Conservation (phyloP, 2,113 vertebrate species). For the Nesoenas mayeri region DNA sequence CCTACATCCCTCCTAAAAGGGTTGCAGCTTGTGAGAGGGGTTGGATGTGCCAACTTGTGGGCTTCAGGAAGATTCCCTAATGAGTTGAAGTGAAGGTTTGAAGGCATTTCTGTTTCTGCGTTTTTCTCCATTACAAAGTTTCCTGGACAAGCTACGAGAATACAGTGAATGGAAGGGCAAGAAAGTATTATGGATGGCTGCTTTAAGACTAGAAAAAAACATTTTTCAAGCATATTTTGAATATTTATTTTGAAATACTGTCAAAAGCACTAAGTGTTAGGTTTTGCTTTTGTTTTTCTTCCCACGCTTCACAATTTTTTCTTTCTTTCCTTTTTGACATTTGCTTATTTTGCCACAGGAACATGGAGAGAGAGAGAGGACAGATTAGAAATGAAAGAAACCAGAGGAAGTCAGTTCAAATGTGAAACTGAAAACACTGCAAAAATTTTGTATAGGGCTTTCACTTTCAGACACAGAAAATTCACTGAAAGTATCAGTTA, state of each 20-base stretch:
- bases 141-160: background rate
- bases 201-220: background rate
- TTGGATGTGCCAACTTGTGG: background rate
- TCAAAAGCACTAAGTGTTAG: background rate
- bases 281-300: background rate
- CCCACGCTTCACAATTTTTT: background rate
- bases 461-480: background rate
- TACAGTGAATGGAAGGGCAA: background rate
- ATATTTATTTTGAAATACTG: constrained; percentile 1
- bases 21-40: background rate
- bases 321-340: background rate
- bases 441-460: background rate
- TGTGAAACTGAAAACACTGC: background rate
- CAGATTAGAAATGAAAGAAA: constrained; percentile 6
- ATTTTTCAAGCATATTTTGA: background rate
- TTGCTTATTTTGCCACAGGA: background rate
- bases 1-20: background rate
- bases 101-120: background rate
- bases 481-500: background rate
- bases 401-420: background rate
- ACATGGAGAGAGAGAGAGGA: background rate
- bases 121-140: background rate
- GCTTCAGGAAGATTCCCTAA: background rate
- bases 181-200: background rate
- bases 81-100: background rate